Percentiles rank a stretch among this genome's conserved stretches.
Evolutionary conservation across 2,888 invertebrate genomes (phyloP).

Genomic region (Acleris laterana): DNA sequence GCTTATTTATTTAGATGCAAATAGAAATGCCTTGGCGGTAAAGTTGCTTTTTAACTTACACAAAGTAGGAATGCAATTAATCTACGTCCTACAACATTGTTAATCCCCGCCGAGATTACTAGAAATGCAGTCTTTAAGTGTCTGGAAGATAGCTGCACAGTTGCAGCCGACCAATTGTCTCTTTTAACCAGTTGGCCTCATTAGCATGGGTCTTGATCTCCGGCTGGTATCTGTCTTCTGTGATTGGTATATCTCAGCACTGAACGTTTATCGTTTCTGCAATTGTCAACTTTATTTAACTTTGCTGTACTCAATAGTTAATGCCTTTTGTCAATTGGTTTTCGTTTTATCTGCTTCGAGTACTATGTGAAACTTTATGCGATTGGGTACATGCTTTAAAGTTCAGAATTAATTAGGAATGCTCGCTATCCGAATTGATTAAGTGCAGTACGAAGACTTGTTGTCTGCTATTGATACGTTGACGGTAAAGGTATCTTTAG

Average conservation of each 20-base stretch:
- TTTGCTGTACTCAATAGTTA: no score
- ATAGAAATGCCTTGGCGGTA: conserved; percentile 54
- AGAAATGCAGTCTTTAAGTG: conserved; percentile 70
- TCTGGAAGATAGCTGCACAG: conserved; percentile 68
- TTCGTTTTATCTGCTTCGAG: no score
- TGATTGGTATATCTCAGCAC: conserved; percentile 9
- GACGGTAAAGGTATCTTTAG: conserved; percentile 71
- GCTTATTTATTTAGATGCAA: conserved; percentile 20
- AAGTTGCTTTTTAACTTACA: conserved; percentile 51
- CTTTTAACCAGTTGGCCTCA: conserved; percentile 72
- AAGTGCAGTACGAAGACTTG: conserved; percentile 44
- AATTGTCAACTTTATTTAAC: no score
- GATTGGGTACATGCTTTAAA: no score
- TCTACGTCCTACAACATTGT: conserved; percentile 65
- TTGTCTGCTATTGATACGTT: conserved; percentile 73
- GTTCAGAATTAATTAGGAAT: no score
- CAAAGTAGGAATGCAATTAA: conserved; percentile 59
- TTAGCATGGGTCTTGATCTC: conserved; percentile 62
- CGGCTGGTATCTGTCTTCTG: conserved; percentile 49
- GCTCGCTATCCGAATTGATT: not conserved
- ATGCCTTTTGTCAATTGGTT: no score
- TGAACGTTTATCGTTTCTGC: not conserved
- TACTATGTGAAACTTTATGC: no score
- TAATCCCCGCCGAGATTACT: conserved; percentile 57
- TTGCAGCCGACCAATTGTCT: conserved; percentile 67